Base-by-base conservation (phyloP, 2,888 invertebrate species). In the Acanthosepion pharaonis region DNA sequence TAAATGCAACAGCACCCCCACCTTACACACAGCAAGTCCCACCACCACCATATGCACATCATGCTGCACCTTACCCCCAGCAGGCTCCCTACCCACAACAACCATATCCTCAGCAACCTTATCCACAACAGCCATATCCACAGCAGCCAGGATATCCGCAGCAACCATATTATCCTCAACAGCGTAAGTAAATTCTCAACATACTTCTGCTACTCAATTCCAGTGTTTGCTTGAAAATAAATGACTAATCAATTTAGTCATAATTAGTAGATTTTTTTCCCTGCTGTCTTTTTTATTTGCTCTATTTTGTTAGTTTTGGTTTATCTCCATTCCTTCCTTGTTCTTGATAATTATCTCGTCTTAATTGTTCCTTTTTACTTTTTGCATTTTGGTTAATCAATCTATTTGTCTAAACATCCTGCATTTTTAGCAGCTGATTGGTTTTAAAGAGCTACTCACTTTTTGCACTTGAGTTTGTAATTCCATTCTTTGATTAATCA, bases 61-160 rank as follows among this genome's bases (percentile, higher is more conserved):
- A 95, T 49, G 95, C 95, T 23, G 33, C 91, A 23, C 78, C 94
- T 33, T 94, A 95, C 92, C 95, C 95, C 33, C 95, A 95, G 91
- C 95, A 94, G 55, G 94, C 94, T 49, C 92, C 94, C 28, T 95
- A 95, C 93, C 94, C 95, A 23, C 95, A 94, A 94, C 95, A 95
- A 55, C 95, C 95, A 23, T 95, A 95, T 95, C 95, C 94, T 28
- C 94, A 55, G 49, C 95, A 94, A 94, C 95, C 6, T 23, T 96
- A 95, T 93, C 95, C 95, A 2, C 95, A 95, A 64, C 95, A 95
- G 49, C 95, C 93, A 1, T 95, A 95, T 94, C 95, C 95, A 11
- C 96, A 95, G 93, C 94, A 92, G 92, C 94, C 92, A 91, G 95
- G 94, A 20, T 95, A 95, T 53, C 95, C 94, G 33, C 95, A 95